These are phyloP conservation scores for Labeo catla DNA, from an alignment of 2,113 vertebrate genomes.

Conservation along the genomic window DNA sequence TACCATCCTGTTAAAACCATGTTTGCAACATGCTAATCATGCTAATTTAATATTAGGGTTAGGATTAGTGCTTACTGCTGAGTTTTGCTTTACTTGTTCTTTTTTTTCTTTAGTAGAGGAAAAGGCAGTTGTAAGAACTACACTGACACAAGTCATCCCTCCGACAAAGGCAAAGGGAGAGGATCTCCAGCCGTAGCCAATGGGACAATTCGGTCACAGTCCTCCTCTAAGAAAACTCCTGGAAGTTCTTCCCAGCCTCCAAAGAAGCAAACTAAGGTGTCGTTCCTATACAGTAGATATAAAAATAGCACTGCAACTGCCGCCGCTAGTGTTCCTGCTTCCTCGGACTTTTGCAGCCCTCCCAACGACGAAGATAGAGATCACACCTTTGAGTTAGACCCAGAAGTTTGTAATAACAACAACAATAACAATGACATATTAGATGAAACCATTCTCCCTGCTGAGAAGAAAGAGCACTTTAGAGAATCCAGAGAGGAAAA, in stretches of 20 bases:
- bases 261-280: constrained; percentile 87
- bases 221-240: constrained; percentile 84
- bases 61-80: no score
- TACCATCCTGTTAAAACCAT: no score
- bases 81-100: not conserved
- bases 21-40: no score
- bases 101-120: constrained; percentile 66
- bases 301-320: constrained; percentile 72
- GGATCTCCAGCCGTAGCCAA: constrained; percentile 83
- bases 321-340: constrained; percentile 52
- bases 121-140: constrained; percentile 94
- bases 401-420: constrained; percentile 70
- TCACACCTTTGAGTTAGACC: constrained; percentile 60
- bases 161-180: constrained; percentile 95
- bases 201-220: constrained; percentile 78
- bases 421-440: constrained; percentile 45
- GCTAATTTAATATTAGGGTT: no score
- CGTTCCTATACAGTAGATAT: constrained; percentile 88
- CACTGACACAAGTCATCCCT: constrained; percentile 84
- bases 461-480: constrained; percentile 65
- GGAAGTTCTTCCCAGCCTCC: constrained; percentile 81
- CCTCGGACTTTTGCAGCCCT: not conserved
- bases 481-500: constrained; percentile 72
- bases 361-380: constrained; percentile 69
- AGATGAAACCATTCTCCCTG: constrained; percentile 41